Percentiles rank a stretch among this genome's conserved stretches.
These are phyloP conservation scores for Setophaga kirtlandii DNA, from an alignment of 2,113 vertebrate species.

Conservation along the genomic window DNA sequence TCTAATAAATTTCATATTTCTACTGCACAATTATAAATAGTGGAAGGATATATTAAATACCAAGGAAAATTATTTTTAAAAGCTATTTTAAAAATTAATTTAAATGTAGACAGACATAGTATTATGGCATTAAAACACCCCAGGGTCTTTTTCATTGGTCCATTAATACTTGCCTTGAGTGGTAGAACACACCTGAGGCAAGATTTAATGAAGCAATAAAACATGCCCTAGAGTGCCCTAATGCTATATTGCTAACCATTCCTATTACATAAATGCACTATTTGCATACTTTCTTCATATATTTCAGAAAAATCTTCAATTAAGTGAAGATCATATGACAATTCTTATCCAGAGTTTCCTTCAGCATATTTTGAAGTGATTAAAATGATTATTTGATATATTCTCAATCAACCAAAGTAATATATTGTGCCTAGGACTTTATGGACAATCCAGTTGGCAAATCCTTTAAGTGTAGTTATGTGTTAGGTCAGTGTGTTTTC, in stretches of 20 bases:
- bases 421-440: neutral
- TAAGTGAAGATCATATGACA: conserved; percentile 68
- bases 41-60: conserved; percentile 67
- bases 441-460: neutral
- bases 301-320: conserved; percentile 75
- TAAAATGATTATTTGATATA: conserved; percentile 32
- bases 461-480: neutral
- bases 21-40: conserved; percentile 33
- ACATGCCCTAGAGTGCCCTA: conserved; percentile 76
- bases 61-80: conserved; percentile 77
- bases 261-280: conserved; percentile 74
- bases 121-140: conserved; percentile 75
- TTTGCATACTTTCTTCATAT: conserved; percentile 71
- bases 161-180: conserved; percentile 82
- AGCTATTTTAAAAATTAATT: conserved; percentile 81
- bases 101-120: conserved; percentile 73
- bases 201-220: conserved; percentile 84
- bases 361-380: conserved; percentile 59
- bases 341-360: conserved; percentile 42
- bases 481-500: neutral
- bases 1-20: conserved; percentile 40
- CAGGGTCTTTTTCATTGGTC: conserved; percentile 80
- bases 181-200: conserved; percentile 80
- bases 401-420: neutral
- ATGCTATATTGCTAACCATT: conserved; percentile 74